Evolutionary conservation across 2,797 vertebrate species (phyloP).

Genomic region (Sardinella longiceps): DNA sequence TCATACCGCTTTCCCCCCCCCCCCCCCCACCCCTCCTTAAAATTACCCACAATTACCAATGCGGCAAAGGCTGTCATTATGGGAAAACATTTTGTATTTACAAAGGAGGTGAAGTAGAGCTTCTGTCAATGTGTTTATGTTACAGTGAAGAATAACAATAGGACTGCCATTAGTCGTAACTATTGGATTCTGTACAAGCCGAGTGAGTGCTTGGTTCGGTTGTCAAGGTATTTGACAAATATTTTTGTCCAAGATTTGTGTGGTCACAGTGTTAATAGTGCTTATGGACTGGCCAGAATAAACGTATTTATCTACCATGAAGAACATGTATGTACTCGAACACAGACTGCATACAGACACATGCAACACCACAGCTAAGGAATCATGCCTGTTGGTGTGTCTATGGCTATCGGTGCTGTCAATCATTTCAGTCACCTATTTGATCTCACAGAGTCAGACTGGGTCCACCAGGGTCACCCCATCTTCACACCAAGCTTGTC

Average conservation of each 20-base stretch:
- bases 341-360: background rate
- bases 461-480: background rate
- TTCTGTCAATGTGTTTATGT: slow-evolving; percentile 25
- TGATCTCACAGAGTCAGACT: background rate
- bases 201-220: background rate
- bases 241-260: background rate
- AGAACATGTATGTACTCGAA: too few species aligned
- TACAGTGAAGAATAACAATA: background rate
- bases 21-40: background rate
- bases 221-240: background rate
- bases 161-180: background rate
- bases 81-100: background rate
- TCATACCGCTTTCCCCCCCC: too few species aligned
- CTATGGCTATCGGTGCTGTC: background rate
- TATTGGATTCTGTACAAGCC: background rate
- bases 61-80: background rate
- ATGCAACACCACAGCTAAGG: background rate
- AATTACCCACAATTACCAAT: slow-evolving; percentile 11
- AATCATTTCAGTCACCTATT: background rate
- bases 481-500: background rate
- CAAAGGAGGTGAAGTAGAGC: slow-evolving; percentile 1
- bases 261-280: background rate
- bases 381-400: background rate
- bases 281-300: background rate
- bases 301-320: background rate